A percentile compares a stretch with the other conserved stretches of the same genome.
Conservation (phyloP, 1,140 invertebrate genomes). For the Theocolax elegans region DNA sequence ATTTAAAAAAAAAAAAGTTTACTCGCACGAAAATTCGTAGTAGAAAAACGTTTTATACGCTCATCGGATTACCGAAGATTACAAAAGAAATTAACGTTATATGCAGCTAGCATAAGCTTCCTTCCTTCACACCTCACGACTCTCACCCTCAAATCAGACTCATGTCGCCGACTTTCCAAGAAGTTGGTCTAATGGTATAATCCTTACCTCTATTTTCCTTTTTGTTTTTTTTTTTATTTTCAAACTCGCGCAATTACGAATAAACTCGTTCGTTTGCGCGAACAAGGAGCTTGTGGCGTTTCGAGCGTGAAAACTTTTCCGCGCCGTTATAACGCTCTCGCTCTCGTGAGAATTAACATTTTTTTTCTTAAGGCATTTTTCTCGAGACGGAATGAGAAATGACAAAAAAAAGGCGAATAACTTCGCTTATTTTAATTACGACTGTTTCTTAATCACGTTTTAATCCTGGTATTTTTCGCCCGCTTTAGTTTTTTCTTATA, state of each 20-base stretch:
- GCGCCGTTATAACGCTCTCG: too few species aligned
- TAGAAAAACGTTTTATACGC: too few species aligned
- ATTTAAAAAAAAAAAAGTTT: too few species aligned
- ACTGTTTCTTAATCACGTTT: constrained; percentile 29
- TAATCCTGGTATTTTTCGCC: constrained; percentile 8
- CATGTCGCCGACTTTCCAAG: not conserved
- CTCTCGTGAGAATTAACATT: constrained; percentile 5
- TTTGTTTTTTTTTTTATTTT: not conserved
- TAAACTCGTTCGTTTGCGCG: constrained; percentile 22
- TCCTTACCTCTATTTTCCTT: not conserved
- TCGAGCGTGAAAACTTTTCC: constrained; percentile 8
- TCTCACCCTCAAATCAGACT: not conserved
- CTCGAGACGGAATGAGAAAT: not conserved
- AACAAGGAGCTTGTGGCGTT: not conserved
- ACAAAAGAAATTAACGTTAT: too few species aligned
- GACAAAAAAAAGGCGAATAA: constrained; percentile 8
- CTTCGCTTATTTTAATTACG: constrained; percentile 34
- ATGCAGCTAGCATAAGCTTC: too few species aligned
- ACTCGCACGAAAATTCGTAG: too few species aligned
- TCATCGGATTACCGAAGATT: too few species aligned
- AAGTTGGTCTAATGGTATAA: constrained; percentile 33
- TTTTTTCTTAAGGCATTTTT: constrained; percentile 33
- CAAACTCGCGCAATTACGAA: constrained; percentile 29
- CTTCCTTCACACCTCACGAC: not conserved
- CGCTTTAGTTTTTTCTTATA: constrained; percentile 8